phyloP scores from a whole-genome alignment of 2,797 vertebrate genomes.

The Gallirallus australis region DNA sequence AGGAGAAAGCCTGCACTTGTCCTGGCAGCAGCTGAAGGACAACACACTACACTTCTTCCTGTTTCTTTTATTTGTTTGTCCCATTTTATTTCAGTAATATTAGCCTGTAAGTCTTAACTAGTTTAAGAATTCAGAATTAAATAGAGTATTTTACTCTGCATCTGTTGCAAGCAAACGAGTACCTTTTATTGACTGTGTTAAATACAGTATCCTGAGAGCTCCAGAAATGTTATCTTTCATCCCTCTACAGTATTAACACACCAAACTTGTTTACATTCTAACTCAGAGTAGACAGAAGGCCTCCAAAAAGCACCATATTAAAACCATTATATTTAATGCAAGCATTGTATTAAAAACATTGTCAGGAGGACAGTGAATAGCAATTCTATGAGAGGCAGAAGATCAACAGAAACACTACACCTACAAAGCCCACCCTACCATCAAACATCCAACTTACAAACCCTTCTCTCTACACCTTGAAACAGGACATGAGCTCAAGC shows the following conservation, averaged over 20 bases:
- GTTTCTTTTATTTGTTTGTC: background rate
- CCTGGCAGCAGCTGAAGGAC: background rate
- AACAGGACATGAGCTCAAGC: background rate
- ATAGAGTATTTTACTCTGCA: background rate
- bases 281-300: background rate
- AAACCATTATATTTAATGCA: background rate
- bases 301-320: background rate
- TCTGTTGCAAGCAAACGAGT: background rate
- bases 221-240: background rate
- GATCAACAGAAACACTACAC: background rate
- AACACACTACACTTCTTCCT: background rate
- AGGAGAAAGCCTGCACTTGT: background rate
- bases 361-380: background rate
- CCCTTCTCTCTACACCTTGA: background rate
- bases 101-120: background rate
- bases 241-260: background rate
- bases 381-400: background rate
- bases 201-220: background rate
- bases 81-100: background rate
- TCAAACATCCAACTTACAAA: background rate
- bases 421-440: background rate
- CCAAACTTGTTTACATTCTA: background rate
- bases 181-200: background rate
- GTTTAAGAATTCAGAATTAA: background rate
- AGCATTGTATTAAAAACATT: background rate